Evolutionary conservation across 2,113 vertebrate species (phyloP).

Genomic region (Aspidoscelis tigris): DNA sequence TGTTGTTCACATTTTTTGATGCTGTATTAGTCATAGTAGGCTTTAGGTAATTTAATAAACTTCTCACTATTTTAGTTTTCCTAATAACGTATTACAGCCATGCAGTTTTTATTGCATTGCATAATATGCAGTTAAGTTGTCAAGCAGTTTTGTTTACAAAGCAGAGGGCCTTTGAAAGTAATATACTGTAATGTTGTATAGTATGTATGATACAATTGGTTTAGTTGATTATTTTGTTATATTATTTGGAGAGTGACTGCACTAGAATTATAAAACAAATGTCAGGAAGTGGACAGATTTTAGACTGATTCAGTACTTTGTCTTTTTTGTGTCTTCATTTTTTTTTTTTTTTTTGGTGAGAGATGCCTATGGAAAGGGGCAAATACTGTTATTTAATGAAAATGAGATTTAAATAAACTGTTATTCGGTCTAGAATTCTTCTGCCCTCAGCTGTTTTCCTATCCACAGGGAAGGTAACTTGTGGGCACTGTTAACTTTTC

Average conservation of each 20-base stretch:
- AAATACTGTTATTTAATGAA: not conserved
- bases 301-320: not conserved
- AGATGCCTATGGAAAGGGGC: not conserved
- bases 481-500: not conserved
- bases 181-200: not conserved
- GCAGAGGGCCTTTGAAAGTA: constrained; percentile 24
- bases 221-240: constrained; percentile 5
- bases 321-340: not conserved
- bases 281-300: not conserved
- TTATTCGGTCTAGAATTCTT: not conserved
- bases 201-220: too few relatives aligned
- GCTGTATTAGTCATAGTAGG: not conserved
- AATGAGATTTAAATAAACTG: not conserved
- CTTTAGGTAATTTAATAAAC: not conserved
- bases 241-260: not conserved
- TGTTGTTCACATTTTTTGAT: constrained; percentile 15
- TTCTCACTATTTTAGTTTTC: not conserved
- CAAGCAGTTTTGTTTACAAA: not conserved
- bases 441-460: not conserved
- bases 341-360: too few relatives aligned
- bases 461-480: not conserved
- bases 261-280: not conserved
- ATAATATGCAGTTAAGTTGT: not conserved
- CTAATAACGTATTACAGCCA: too few relatives aligned
- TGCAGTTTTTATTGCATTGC: constrained; percentile 19